Evolutionary conservation across 2,888 invertebrate genomes (phyloP).

Genomic region (Morpho deidamia): DNA sequence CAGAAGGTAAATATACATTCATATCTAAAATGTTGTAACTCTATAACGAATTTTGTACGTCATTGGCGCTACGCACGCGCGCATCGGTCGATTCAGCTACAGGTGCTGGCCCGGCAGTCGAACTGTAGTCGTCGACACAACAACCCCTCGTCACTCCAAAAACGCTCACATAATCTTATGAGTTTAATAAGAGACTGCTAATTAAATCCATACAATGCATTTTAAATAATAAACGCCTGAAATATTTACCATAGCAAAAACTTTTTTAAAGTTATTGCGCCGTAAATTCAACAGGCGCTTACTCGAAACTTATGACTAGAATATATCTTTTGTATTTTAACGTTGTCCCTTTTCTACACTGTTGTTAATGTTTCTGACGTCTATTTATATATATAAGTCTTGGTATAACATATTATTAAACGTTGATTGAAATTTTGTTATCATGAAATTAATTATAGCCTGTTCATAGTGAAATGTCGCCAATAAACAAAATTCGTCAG

Average conservation of each 20-base stretch:
- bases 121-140: slow-evolving; percentile 41
- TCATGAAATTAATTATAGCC: slow-evolving; percentile 8
- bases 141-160: slow-evolving; percentile 30
- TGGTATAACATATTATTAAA: background rate
- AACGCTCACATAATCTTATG: slow-evolving; percentile 29
- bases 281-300: slow-evolving; percentile 63
- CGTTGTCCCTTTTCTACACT: slow-evolving; percentile 46
- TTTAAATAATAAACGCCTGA: slow-evolving; percentile 35
- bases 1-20: no score
- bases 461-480: background rate
- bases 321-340: slow-evolving; percentile 43
- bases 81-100: slow-evolving; percentile 71
- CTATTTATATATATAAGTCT: slow-evolving; percentile 23
- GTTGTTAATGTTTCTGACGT: slow-evolving; percentile 35
- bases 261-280: slow-evolving; percentile 37
- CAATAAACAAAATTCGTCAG: background rate
- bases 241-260: slow-evolving; percentile 31
- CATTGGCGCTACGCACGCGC: slow-evolving; percentile 74
- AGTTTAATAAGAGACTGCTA: slow-evolving; percentile 47
- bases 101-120: slow-evolving; percentile 73
- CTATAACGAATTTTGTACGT: slow-evolving; percentile 56
- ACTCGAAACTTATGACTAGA: slow-evolving; percentile 32
- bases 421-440: slow-evolving; percentile 2
- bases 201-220: slow-evolving; percentile 17
- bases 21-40: slow-evolving; percentile 21